Evolutionary conservation across 2,797 vertebrate genomes (phyloP).

Genomic region (Darevskia nairensis): DNA sequence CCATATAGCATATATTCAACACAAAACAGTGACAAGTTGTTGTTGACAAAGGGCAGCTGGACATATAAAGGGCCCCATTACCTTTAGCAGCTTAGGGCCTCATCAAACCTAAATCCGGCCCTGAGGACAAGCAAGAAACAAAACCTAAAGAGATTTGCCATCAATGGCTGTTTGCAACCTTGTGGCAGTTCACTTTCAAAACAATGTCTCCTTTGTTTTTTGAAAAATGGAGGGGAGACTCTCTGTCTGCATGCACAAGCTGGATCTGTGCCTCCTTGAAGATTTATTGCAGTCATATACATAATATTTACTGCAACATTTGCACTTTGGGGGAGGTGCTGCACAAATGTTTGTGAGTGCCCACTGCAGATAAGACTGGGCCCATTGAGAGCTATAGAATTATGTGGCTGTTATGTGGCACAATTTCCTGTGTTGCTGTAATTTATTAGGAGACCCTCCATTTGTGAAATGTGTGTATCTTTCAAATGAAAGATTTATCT

Average conservation of each 20-base stretch:
- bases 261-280: neutral
- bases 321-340: neutral
- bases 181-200: neutral
- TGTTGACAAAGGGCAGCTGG: no score
- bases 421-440: neutral
- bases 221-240: neutral
- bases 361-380: neutral
- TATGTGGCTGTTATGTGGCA: neutral
- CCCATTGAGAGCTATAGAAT: neutral
- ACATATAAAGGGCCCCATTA: no score
- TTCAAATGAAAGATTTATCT: slow-evolving; percentile 40
- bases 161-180: neutral
- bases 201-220: neutral
- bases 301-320: neutral
- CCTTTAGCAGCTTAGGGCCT: no score
- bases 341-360: neutral
- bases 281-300: neutral
- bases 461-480: slow-evolving; percentile 3
- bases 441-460: neutral
- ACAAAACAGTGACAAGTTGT: no score
- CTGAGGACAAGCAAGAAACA: neutral
- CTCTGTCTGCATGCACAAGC: neutral
- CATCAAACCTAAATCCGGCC: no score
- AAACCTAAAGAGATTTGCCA: neutral
- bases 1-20: no score